A percentile compares a stretch with the other conserved stretches of the same genome.
These are phyloP conservation scores for Linnaemya vulpina DNA, from an alignment of 2,888 invertebrate species.

Conservation along the genomic window DNA sequence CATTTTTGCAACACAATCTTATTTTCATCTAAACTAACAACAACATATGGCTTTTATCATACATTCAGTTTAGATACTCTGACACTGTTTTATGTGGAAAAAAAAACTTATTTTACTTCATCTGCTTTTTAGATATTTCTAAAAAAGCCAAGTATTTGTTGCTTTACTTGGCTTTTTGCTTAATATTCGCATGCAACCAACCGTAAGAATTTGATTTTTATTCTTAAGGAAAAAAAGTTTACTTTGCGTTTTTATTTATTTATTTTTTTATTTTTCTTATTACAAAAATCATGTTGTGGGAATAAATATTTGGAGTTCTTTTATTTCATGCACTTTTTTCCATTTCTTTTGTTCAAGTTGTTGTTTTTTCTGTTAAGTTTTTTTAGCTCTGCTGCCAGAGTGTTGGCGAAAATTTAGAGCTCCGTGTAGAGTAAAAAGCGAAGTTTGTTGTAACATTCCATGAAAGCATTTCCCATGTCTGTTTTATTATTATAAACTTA, in stretches of 20 bases:
- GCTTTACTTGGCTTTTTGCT: conserved; percentile 25
- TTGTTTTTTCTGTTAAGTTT: conserved; percentile 1
- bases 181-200: conserved; percentile 71
- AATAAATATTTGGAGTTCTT: conserved; percentile 61
- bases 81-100: background rate
- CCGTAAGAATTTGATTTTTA: conserved; percentile 70
- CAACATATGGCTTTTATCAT: conserved; percentile 64
- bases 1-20: conserved; percentile 10
- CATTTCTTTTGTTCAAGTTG: conserved; percentile 32
- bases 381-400: background rate
- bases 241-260: conserved; percentile 61
- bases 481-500: conserved; percentile 67
- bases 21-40: conserved; percentile 27
- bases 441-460: conserved; percentile 75
- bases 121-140: conserved; percentile 33
- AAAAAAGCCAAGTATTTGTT: conserved; percentile 31
- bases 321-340: background rate
- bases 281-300: conserved; percentile 69
- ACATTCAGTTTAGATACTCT: conserved; percentile 40
- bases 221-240: conserved; percentile 32
- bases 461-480: conserved; percentile 79
- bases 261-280: conserved; percentile 52
- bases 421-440: background rate
- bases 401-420: conserved; percentile 35
- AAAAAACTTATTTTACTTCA: conserved; percentile 21